These are phyloP conservation scores for Corbicula japonica DNA, from an alignment of 2,888 invertebrate species.

Conservation along the genomic window DNA sequence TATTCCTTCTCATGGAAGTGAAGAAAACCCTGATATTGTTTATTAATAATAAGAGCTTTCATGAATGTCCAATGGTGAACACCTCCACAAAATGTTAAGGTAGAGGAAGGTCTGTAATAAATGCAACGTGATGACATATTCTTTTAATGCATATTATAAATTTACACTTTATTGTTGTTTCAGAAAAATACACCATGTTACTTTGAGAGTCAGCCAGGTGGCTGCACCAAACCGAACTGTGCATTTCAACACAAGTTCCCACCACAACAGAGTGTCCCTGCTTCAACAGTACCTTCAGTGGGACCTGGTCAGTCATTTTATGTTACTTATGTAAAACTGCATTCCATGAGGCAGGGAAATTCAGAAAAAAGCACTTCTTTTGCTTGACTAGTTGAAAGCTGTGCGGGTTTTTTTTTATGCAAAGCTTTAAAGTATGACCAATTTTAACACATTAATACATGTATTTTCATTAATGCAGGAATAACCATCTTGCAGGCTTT, in stretches of 20 bases:
- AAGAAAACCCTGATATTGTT: background rate
- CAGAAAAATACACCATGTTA: conserved; percentile 94
- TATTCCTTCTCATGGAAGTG: background rate
- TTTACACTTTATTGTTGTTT: conserved; percentile 92
- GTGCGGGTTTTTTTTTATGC: too few species aligned
- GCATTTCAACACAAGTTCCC: conserved; percentile 91
- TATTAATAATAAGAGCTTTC: too few species aligned
- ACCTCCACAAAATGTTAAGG: too few species aligned
- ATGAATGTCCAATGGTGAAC: too few species aligned
- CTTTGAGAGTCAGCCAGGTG: conserved; percentile 94
- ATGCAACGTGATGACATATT: background rate
- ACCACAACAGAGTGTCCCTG: too few species aligned
- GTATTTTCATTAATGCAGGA: too few species aligned
- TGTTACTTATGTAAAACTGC: background rate
- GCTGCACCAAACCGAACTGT: conserved; percentile 94
- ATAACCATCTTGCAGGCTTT: too few species aligned
- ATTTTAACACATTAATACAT: too few species aligned
- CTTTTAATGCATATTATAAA: background rate
- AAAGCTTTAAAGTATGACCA: too few species aligned
- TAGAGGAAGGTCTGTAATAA: background rate
- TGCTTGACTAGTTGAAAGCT: too few species aligned
- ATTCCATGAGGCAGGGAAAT: conserved; percentile 1
- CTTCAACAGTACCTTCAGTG: background rate
- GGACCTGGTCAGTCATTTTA: background rate
- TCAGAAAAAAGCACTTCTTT: conserved; percentile 16